phyloP scores from a whole-genome alignment of 2,888 invertebrate genomes.

The Leucophenga maculata region DNA sequence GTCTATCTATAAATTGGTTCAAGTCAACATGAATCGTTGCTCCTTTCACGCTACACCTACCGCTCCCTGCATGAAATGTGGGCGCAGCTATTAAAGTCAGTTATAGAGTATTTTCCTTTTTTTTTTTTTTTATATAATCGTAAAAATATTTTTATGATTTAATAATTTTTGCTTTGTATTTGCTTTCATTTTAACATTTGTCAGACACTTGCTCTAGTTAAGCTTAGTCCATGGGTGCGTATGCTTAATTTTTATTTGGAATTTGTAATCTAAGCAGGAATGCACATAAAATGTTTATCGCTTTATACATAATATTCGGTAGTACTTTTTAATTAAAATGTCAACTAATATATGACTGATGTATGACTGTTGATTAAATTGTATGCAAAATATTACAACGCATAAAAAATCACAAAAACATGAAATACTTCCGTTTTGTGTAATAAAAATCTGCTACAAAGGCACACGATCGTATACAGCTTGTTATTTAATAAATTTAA shows the following conservation, averaged over 20 bases:
- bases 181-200: conserved; percentile 36
- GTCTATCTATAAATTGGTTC: too few relatives aligned
- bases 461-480: too few relatives aligned
- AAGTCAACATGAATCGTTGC: too few relatives aligned
- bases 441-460: too few relatives aligned
- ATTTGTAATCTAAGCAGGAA: conserved; percentile 14
- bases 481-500: too few relatives aligned
- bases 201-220: conserved; percentile 11
- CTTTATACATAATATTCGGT: neutral
- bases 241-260: conserved; percentile 5
- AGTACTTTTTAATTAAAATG: conserved; percentile 22
- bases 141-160: conserved; percentile 67
- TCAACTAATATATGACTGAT: neutral
- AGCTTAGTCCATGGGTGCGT: neutral
- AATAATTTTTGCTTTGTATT: conserved; percentile 62
- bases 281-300: conserved; percentile 20
- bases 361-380: too few relatives aligned
- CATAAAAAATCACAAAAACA: too few relatives aligned
- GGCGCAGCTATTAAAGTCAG: conserved; percentile 35
- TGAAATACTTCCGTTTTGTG: too few relatives aligned
- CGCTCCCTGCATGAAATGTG: neutral
- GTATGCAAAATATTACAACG: too few relatives aligned
- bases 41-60: neutral
- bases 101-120: conserved; percentile 41
- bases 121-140: conserved; percentile 60